phyloP scores from a whole-genome alignment of 1,140 invertebrate genomes.

The Drosophila pectinifera region DNA sequence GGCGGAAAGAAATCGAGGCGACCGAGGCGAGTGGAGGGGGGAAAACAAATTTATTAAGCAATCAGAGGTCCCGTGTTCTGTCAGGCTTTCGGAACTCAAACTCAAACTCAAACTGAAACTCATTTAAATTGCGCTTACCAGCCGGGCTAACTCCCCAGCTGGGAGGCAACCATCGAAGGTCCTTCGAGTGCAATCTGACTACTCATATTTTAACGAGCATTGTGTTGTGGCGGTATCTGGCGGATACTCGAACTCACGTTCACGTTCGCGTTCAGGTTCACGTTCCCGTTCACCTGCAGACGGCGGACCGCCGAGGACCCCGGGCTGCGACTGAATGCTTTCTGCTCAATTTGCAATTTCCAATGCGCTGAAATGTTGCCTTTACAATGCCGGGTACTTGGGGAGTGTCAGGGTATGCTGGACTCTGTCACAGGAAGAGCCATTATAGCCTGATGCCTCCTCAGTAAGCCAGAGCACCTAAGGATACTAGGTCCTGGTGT shows the following conservation, averaged over 20 bases:
- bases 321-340: constrained; percentile 25
- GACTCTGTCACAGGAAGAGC: too few relatives aligned
- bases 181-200: constrained; percentile 32
- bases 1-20: not conserved
- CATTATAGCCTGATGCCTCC: too few relatives aligned
- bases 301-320: not conserved
- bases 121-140: constrained; percentile 28
- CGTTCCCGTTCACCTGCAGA: constrained; percentile 7
- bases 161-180: not conserved
- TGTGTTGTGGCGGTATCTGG: constrained; percentile 24
- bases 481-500: too few relatives aligned
- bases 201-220: constrained; percentile 57
- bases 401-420: not conserved
- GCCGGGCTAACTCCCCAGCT: not conserved
- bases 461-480: too few relatives aligned
- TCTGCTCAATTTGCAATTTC: constrained; percentile 65
- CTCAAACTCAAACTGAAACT: too few relatives aligned
- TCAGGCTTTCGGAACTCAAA: too few relatives aligned
- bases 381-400: not conserved
- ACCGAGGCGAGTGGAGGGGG: too few relatives aligned
- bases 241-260: constrained; percentile 5
- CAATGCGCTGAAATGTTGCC: constrained; percentile 52
- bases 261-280: not conserved
- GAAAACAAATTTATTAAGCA: constrained; percentile 12
- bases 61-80: constrained; percentile 17